Conservation (phyloP, 2,113 vertebrate species). For the Gobio gobio region DNA sequence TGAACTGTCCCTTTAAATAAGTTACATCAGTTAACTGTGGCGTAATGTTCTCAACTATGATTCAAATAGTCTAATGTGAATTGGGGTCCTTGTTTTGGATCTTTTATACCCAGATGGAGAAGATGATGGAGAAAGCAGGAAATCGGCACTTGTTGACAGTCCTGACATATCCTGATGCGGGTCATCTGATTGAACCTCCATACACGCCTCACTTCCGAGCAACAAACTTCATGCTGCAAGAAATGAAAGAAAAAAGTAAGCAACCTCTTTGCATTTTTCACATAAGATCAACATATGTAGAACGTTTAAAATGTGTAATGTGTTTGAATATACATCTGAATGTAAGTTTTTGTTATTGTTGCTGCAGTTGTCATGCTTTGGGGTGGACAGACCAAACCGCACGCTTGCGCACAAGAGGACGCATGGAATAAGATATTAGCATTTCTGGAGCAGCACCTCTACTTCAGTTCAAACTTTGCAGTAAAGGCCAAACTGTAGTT, state of each 20-base stretch:
- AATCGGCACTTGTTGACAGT: conserved; percentile 71
- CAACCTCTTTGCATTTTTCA: not conserved
- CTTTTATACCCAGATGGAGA: conserved; percentile 61
- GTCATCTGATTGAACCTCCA: conserved; percentile 78
- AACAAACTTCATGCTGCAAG: conserved; percentile 38
- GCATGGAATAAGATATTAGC: conserved; percentile 71
- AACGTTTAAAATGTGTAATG: not conserved
- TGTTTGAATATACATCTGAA: conserved; percentile 6
- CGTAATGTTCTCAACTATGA: not conserved
- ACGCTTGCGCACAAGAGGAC: conserved; percentile 74
- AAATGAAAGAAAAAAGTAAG: conserved; percentile 46
- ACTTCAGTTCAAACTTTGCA: not conserved
- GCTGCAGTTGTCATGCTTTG: conserved; percentile 65
- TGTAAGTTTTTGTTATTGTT: conserved; percentile 44
- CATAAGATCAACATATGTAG: not conserved
- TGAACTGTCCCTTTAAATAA: not conserved
- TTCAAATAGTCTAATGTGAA: not conserved
- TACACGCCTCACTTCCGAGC: conserved; percentile 71
- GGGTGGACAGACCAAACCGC: conserved; percentile 71
- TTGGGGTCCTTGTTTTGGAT: not conserved
- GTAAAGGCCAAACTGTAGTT: conserved; percentile 50
- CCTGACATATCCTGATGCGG: conserved; percentile 64
- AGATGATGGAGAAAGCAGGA: conserved; percentile 64
- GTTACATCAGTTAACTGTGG: too few relatives aligned
- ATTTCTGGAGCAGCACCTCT: conserved; percentile 70